Evolutionary conservation across 2,797 vertebrate genomes (phyloP).

Genomic region (Atherinosoma microstoma): DNA sequence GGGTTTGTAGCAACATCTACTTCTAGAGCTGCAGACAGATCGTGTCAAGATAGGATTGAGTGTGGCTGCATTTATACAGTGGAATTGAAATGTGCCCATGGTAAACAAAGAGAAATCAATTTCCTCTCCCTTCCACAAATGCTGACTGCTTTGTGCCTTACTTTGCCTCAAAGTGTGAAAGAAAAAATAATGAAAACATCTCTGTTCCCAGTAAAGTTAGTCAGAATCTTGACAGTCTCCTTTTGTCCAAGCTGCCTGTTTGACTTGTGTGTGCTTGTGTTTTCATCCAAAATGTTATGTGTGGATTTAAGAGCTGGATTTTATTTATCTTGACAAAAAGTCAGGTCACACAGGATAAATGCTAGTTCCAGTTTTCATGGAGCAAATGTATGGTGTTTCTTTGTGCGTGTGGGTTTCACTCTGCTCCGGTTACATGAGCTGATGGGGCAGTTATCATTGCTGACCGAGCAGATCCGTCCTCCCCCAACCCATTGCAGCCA

Average conservation of each 20-base stretch:
- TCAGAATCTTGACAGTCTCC: conserved; percentile 24
- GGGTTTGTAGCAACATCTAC: conserved; percentile 19
- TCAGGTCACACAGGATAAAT: conserved; percentile 28
- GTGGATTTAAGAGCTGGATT: conserved; percentile 14
- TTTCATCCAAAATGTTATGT: conserved; percentile 8
- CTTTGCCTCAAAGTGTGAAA: conserved; percentile 27
- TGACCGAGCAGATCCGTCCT: conserved; percentile 65
- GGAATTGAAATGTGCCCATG: conserved; percentile 56
- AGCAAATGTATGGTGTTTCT: conserved; percentile 21
- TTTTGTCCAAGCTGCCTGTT: conserved; percentile 52
- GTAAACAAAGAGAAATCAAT: conserved; percentile 48
- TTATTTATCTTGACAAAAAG: conserved; percentile 5
- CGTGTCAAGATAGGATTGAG: conserved; percentile 49
- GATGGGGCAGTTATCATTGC: conserved; percentile 68
- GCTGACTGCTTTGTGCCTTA: conserved; percentile 29
- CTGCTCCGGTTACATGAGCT: conserved; percentile 68
- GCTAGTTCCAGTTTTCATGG: conserved; percentile 27
- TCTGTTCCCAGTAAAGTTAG: conserved; percentile 21
- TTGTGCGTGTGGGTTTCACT: conserved; percentile 57
- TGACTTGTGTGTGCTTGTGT: conserved; percentile 34
- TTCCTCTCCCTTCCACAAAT: conserved; percentile 35
- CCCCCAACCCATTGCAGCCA: conserved; percentile 46
- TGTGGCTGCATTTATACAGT: conserved; percentile 36
- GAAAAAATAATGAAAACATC: conserved; percentile 45
- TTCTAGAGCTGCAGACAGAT: conserved; percentile 44